Evolutionary conservation across 2,797 vertebrate species (phyloP).

Genomic region (Cercopithecus hamlyni): DNA sequence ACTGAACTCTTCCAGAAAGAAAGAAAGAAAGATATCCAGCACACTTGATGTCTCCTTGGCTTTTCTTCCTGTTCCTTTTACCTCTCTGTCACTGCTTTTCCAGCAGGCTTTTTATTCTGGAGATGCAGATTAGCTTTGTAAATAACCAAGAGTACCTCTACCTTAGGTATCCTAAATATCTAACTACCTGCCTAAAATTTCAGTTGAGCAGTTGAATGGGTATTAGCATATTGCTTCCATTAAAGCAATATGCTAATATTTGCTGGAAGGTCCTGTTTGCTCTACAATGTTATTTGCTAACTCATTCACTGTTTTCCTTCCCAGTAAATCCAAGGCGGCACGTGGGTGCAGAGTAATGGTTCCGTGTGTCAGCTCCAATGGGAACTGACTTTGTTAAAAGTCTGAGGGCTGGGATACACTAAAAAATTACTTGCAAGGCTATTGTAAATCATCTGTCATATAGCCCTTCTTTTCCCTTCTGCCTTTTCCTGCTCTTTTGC

Average conservation of each 20-base stretch:
- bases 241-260: no score
- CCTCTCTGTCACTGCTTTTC: not conserved
- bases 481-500: not conserved
- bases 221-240: not conserved
- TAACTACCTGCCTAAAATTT: not conserved
- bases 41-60: not conserved
- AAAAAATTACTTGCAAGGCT: not conserved
- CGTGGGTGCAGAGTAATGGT: not conserved
- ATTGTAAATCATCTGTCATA: not conserved
- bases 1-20: not conserved
- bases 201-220: not conserved
- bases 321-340: not conserved
- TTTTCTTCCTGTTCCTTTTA: not conserved
- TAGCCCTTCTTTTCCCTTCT: not conserved
- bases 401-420: not conserved
- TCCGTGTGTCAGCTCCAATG: not conserved
- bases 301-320: not conserved
- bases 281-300: not conserved
- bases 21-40: not conserved
- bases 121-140: not conserved
- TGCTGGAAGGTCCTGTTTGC: not conserved
- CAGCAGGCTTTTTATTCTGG: not conserved
- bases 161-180: constrained; percentile 5
- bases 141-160: not conserved
- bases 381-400: not conserved